phyloP scores from a whole-genome alignment of 2,797 vertebrate species.

The Enteromius anoplus region DNA sequence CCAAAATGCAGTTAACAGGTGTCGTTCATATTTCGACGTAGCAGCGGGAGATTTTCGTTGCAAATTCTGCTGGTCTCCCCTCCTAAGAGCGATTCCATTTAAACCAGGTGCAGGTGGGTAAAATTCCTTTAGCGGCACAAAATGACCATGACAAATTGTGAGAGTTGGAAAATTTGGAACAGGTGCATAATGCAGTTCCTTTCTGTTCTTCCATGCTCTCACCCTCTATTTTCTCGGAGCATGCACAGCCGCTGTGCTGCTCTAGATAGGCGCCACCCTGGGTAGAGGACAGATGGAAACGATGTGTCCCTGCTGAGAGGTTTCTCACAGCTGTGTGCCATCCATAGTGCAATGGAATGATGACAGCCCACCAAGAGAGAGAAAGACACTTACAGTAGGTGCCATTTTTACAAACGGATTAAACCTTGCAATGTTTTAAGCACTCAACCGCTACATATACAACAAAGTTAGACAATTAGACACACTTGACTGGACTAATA shows the following conservation, averaged over 20 bases:
- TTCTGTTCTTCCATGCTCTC: constrained; percentile 13
- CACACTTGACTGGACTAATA: neutral
- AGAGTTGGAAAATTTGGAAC: constrained; percentile 40
- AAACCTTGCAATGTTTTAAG: constrained; percentile 8
- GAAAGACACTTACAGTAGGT: neutral
- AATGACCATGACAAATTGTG: constrained; percentile 46
- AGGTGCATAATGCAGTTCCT: constrained; percentile 37
- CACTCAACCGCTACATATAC: neutral
- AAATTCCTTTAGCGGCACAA: constrained; percentile 45
- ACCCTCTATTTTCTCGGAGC: constrained; percentile 60
- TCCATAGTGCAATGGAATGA: constrained; percentile 74
- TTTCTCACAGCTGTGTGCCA: constrained; percentile 81
- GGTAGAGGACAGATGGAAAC: constrained; percentile 82
- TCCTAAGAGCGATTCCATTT: constrained; percentile 7
- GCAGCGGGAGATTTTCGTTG: neutral
- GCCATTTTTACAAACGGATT: constrained; percentile 10
- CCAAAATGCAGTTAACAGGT: constrained; percentile 43
- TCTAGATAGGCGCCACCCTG: constrained; percentile 78
- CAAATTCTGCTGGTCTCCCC: constrained; percentile 3
- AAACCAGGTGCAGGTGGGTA: constrained; percentile 44
- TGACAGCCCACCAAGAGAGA: constrained; percentile 71
- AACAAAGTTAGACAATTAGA: neutral
- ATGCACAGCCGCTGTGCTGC: constrained; percentile 71
- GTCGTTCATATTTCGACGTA: neutral
- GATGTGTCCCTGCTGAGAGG: constrained; percentile 75